Base-by-base conservation (phyloP, 2,797 vertebrate species). In the Pseudochirops cupreus region DNA sequence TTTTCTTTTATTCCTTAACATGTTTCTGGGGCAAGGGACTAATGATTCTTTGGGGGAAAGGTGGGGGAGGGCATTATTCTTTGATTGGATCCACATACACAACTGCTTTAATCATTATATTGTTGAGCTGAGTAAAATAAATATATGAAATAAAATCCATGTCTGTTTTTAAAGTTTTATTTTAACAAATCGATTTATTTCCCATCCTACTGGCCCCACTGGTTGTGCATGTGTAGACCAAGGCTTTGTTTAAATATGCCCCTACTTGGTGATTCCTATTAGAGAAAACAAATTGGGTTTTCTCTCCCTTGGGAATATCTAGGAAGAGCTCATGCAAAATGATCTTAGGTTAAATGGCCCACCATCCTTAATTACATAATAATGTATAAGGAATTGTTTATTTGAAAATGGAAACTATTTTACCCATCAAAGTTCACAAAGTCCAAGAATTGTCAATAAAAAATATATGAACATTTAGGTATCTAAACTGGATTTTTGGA, bases 321-420 rank as follows among this genome's bases (percentile, higher is more conserved):
- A 90, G 10, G 95, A 55, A 96, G 89, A 95, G 90, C 90, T 95
- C 58, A 92, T 58, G 90, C 92, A 94, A 96, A 97, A 95, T 95
- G 62, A 95, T 53, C 0, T 0, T 67, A 96, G 94, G 4, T 92
- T 91, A 97, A 96, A 92, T 92, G 94, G 56, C 91, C 74, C 94
- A 89, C 50, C 91, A 74, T 95, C 92, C 93, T 97, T 96, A 94
- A 96, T 97, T 97, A 95, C 54, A 94, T 97, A 96, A 94, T 97
- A 96, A 93, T 93, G n/a, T 95, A n/a, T 95, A 92, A 96, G 91
- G 95, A 28, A 53, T 11, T 52, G 50, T 94, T 96, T 96, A 62
- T 94, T 91, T 96, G 93, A 97, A 96, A 96, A 96, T 55, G 90
- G 95, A 97, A 94, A 39, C 67, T 59, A 39, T 95, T 95, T 92